These are phyloP conservation scores for Lycaena phlaeas DNA, from an alignment of 2,888 invertebrate genomes.

Conservation along the genomic window DNA sequence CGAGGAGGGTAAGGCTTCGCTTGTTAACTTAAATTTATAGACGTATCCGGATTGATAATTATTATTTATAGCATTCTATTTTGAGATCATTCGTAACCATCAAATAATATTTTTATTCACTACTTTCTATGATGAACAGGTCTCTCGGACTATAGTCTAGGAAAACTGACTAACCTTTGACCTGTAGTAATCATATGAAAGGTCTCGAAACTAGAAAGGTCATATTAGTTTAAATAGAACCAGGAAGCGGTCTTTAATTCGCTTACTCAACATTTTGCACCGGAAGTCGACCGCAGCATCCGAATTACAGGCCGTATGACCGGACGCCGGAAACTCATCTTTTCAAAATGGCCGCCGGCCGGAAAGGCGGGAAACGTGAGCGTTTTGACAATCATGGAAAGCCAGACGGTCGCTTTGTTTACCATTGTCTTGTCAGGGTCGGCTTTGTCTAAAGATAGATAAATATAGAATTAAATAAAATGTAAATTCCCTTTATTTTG, in stretches of 20 bases:
- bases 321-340: conserved; percentile 56
- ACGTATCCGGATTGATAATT: no score
- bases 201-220: no score
- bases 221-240: conserved; percentile 24
- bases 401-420: conserved; percentile 32
- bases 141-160: no score
- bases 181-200: conserved; percentile 1
- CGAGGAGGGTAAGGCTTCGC: no score
- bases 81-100: no score
- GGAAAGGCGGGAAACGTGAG: conserved; percentile 65
- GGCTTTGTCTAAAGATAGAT: conserved; percentile 21
- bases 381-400: conserved; percentile 67
- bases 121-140: no score
- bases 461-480: background rate
- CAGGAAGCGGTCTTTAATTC: conserved; percentile 45
- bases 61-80: no score
- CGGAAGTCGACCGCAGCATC: conserved; percentile 51
- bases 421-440: conserved; percentile 19
- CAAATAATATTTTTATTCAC: no score
- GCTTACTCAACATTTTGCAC: conserved; percentile 63
- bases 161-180: background rate
- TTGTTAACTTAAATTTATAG: no score
- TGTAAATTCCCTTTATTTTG: no score
- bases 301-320: conserved; percentile 42
- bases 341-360: conserved; percentile 61